Conservation (phyloP, 2,888 invertebrate species). For the Capitulum mitella region DNA sequence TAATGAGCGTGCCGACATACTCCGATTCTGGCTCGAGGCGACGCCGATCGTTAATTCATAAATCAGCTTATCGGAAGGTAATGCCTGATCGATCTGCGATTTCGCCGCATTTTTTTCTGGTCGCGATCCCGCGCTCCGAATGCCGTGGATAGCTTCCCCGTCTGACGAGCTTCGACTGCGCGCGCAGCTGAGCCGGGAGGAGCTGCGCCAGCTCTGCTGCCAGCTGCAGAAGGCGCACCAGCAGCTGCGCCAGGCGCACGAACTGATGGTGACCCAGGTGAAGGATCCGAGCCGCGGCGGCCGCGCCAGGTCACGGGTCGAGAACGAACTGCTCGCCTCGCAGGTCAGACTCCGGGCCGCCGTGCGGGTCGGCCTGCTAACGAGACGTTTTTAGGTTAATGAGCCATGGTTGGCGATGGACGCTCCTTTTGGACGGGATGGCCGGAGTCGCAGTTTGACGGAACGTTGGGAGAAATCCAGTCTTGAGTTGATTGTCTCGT, state of each 20-base stretch:
- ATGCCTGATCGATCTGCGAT: background rate
- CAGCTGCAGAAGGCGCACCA: conserved; percentile 14
- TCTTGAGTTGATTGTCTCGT: background rate
- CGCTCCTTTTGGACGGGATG: background rate
- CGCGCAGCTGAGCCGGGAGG: conserved; percentile 5
- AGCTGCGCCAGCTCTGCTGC: conserved; percentile 12
- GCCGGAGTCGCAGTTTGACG: background rate
- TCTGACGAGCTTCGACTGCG: background rate
- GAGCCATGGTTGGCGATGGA: background rate
- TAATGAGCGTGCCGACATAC: conserved; percentile 9
- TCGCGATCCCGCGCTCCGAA: background rate
- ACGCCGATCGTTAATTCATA: background rate
- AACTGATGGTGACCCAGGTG: background rate
- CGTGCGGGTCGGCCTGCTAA: background rate
- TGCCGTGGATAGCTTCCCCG: background rate
- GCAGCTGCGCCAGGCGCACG: conserved; percentile 18
- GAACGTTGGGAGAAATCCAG: background rate
- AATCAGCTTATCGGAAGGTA: background rate
- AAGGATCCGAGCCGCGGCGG: background rate
- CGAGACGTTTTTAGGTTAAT: background rate
- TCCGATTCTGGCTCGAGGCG: background rate
- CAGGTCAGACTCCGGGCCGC: conserved; percentile 19
- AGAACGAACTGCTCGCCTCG: conserved; percentile 8
- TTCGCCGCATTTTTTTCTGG: no score
- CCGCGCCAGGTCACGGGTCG: conserved; percentile 9